Conservation (phyloP, 1,140 invertebrate genomes). For the Cotesia glomerata region DNA sequence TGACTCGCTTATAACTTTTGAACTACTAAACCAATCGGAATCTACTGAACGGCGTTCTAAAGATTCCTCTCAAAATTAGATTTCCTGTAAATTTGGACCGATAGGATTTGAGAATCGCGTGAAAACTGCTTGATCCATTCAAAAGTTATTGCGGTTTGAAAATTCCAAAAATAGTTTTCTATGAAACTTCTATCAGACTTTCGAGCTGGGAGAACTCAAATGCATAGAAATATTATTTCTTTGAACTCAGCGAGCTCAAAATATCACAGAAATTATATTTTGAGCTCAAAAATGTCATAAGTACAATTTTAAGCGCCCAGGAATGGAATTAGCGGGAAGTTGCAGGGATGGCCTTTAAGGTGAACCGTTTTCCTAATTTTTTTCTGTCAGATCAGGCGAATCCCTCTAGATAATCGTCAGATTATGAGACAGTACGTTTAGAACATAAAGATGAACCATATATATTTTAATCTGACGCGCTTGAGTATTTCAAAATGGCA, state of each 20-base stretch:
- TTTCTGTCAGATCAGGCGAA: constrained; percentile 14
- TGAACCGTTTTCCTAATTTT: background rate
- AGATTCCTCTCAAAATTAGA: too few relatives aligned
- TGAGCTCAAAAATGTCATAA: too few relatives aligned
- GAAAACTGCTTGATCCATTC: background rate
- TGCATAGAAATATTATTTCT: background rate
- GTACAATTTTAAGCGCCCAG: background rate
- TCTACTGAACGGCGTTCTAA: too few relatives aligned
- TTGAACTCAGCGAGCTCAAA: too few relatives aligned
- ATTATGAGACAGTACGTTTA: constrained; percentile 14
- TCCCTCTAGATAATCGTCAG: constrained; percentile 11
- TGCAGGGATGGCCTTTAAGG: too few relatives aligned
- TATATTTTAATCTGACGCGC: constrained; percentile 15
- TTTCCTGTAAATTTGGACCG: too few relatives aligned
- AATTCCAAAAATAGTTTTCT: background rate
- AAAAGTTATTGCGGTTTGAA: too few relatives aligned
- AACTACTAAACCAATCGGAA: too few relatives aligned
- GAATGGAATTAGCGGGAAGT: too few relatives aligned
- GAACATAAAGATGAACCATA: constrained; percentile 20
- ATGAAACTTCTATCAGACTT: too few relatives aligned
- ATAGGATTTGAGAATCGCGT: background rate
- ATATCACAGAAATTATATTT: too few relatives aligned
- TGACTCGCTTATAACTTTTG: too few relatives aligned
- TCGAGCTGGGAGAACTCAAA: background rate
- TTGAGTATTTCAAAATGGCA: constrained; percentile 28